These are phyloP conservation scores for Rhamphomyia laevipes DNA, from an alignment of 2,888 invertebrate species.

Conservation along the genomic window DNA sequence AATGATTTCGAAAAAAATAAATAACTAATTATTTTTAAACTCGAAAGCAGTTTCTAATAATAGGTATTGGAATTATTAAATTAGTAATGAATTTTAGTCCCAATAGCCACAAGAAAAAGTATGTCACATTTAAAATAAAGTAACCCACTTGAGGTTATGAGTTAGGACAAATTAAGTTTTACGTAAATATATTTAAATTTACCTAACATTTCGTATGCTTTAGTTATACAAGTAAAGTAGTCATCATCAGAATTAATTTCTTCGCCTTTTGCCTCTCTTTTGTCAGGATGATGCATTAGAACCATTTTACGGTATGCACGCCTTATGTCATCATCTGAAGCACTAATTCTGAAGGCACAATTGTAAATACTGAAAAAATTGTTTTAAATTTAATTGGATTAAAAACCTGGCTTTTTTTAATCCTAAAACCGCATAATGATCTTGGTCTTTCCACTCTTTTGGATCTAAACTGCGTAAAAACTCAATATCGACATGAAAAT, in stretches of 20 bases:
- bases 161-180: too few relatives aligned
- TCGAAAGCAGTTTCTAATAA: too few relatives aligned
- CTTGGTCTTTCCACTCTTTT: conserved; percentile 95
- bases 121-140: too few relatives aligned
- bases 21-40: too few relatives aligned
- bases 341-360: conserved; percentile 54
- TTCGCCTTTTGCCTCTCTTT: conserved; percentile 83
- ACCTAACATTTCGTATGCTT: conserved; percentile 86
- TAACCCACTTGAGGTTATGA: too few relatives aligned
- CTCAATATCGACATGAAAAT: conserved; percentile 61
- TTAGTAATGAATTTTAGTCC: too few relatives aligned
- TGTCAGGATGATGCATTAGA: conserved; percentile 95
- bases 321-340: conserved; percentile 87
- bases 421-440: conserved; percentile 93
- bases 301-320: conserved; percentile 85
- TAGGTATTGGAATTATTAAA: too few relatives aligned
- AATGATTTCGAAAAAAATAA: too few relatives aligned
- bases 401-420: conserved; percentile 49
- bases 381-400: too few relatives aligned
- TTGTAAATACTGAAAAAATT: not conserved
- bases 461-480: conserved; percentile 84
- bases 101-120: too few relatives aligned
- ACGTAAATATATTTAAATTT: too few relatives aligned
- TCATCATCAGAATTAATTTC: conserved; percentile 83
- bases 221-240: conserved; percentile 97